Base-by-base conservation (phyloP, 1,140 invertebrate species). In the Aphidius gifuensis region DNA sequence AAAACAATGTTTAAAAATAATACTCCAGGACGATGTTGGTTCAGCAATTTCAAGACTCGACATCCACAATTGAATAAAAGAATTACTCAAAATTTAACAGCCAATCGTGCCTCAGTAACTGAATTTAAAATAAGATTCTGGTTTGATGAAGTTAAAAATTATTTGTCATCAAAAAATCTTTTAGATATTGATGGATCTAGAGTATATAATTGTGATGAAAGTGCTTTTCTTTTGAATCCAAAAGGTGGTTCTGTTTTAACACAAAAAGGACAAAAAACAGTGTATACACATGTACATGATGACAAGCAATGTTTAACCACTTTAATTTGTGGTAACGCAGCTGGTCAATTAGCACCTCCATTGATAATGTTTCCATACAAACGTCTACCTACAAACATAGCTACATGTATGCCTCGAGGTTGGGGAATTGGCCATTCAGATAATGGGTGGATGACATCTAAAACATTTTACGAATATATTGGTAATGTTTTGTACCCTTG, bases 281-380 rank as follows among this genome's bases (percentile, higher is more conserved):
- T 76, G 2, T 75, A 78, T 65, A 67, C 71, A 51, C 61, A 67
- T 40, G 55, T 71, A 38, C 64, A 44, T 23, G 71, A 77, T 64
- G 73, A 78, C 60, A 82, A 80, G 65, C 76, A 80, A 70, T 75
- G 71, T 66, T 61, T 78, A 11, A 80, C 78, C 16, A 67, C 72
- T 9, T 68, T 80, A 47, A 57, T 78, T 47, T 68, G 58, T 54
- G 71, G 69, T 8, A 78, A 71, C 69, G 75, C 77, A 60, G 62
- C 62, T 39, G 70, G 71, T 1, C 11, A 62, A 48, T 23, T 68
- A 9, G 42, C 60, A 42, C 71, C 67, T 23, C 69, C 69, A 4
- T 64, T 71, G 64, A 47, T 74, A 23, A 57, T 74, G 9, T 71
- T 66, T 46, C 32, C 64, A 1, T 73, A 71, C 45, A 51, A 65